These are phyloP conservation scores for Dryoscopus gambensis DNA, from an alignment of 2,113 vertebrate species.

Conservation along the genomic window DNA sequence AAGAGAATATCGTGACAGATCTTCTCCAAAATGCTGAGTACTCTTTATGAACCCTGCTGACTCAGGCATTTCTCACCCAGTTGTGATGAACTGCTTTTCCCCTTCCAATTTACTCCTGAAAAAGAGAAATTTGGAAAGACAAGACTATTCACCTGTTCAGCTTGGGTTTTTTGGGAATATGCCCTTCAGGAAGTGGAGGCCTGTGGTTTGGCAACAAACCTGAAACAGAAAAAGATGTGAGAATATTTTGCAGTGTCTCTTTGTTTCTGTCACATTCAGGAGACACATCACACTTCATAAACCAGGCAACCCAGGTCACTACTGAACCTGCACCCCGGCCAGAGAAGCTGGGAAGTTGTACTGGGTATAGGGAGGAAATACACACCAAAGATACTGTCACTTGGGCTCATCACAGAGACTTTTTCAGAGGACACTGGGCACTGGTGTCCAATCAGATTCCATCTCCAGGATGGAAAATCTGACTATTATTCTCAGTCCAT, in stretches of 20 bases:
- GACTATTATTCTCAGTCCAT: neutral
- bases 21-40: neutral
- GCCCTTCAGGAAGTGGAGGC: constrained; percentile 84
- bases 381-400: neutral
- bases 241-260: neutral
- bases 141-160: constrained; percentile 83
- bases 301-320: neutral
- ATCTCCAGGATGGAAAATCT: neutral
- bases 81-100: neutral
- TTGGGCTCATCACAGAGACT: neutral
- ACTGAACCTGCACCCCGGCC: neutral
- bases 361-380: neutral
- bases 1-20: neutral
- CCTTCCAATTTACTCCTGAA: neutral
- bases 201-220: constrained; percentile 95
- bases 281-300: neutral
- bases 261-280: neutral
- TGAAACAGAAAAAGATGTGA: constrained; percentile 47
- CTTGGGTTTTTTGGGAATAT: constrained; percentile 73
- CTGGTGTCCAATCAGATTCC: neutral
- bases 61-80: neutral
- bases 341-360: neutral
- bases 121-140: neutral
- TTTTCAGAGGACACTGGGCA: neutral
- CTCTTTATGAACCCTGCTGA: neutral